These are phyloP conservation scores for Etheostoma spectabile DNA, from an alignment of 2,113 vertebrate species.

Conservation along the genomic window DNA sequence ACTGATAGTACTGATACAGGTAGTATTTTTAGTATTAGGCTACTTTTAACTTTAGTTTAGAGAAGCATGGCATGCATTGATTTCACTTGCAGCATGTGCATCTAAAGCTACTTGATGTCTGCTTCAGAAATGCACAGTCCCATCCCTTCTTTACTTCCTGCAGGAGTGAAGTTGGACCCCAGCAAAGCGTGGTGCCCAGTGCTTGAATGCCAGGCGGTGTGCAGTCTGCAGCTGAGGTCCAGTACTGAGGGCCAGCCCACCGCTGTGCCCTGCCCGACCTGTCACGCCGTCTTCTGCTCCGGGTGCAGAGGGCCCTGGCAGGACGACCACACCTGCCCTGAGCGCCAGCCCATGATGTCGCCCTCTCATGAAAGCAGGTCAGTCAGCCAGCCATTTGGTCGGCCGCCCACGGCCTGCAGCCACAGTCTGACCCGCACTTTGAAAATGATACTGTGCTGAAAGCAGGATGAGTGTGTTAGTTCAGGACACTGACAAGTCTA, in stretches of 20 bases:
- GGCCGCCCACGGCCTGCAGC: background rate
- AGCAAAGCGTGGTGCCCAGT: slow-evolving; percentile 92
- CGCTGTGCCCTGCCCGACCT: slow-evolving; percentile 87
- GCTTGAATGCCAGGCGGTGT: slow-evolving; percentile 91
- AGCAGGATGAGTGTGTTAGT: slow-evolving; percentile 13
- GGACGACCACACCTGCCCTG: slow-evolving; percentile 82
- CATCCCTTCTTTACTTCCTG: background rate
- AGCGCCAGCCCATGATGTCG: slow-evolving; percentile 78
- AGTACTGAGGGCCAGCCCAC: slow-evolving; percentile 77
- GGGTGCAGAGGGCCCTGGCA: slow-evolving; percentile 90
- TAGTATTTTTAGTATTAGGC: background rate
- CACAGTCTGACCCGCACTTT: slow-evolving; percentile 18
- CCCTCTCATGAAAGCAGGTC: slow-evolving; percentile 85
- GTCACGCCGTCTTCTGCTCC: slow-evolving; percentile 89
- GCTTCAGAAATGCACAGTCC: no score
- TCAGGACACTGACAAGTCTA: background rate
- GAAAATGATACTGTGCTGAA: slow-evolving; percentile 29
- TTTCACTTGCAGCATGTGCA: background rate
- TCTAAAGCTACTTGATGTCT: background rate
- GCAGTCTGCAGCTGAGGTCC: slow-evolving; percentile 71
- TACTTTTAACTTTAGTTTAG: background rate
- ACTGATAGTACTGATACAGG: background rate
- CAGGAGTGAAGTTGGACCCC: slow-evolving; percentile 95
- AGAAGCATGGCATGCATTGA: background rate
- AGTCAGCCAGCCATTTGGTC: slow-evolving; percentile 53